Conservation (phyloP, 2,797 vertebrate genomes). For the Clarias laeviceps region DNA sequence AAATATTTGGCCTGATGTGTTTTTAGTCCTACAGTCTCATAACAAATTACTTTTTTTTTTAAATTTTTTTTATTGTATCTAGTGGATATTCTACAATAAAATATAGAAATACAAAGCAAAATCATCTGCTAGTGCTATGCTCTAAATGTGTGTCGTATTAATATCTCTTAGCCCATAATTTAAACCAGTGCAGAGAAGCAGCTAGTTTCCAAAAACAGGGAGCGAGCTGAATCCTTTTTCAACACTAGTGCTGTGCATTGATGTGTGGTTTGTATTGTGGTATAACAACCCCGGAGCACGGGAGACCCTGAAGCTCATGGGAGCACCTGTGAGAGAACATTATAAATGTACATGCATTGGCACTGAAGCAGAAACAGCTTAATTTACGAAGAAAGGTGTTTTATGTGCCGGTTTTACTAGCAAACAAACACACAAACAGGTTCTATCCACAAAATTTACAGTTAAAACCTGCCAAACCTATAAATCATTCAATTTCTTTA, state of each 20-base stretch:
- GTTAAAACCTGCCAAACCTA: background rate
- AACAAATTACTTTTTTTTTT: constrained; percentile 46
- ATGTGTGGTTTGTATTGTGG: constrained; percentile 69
- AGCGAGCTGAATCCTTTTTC: constrained; percentile 10
- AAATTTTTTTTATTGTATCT: constrained; percentile 17
- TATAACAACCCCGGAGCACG: constrained; percentile 64
- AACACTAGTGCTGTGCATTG: constrained; percentile 60
- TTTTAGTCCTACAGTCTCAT: constrained; percentile 59
- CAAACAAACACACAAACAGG: background rate
- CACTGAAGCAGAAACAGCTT: constrained; percentile 75
- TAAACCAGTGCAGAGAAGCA: constrained; percentile 13
- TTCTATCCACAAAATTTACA: background rate
- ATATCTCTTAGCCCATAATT: constrained; percentile 5
- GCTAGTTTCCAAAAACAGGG: constrained; percentile 34
- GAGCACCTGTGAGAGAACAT: constrained; percentile 69
- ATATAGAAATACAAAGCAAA: background rate
- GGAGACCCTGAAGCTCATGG: constrained; percentile 61
- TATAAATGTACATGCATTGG: constrained; percentile 79
- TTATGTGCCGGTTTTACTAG: constrained; percentile 30
- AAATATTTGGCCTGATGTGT: constrained; percentile 56
- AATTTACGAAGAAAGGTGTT: constrained; percentile 52
- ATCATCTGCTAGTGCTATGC: constrained; percentile 4
- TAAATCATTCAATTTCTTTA: background rate
- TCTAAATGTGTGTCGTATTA: constrained; percentile 1
- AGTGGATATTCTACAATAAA: constrained; percentile 2